Conservation (phyloP, 1,140 invertebrate genomes). For the Drosophila sucinea region DNA sequence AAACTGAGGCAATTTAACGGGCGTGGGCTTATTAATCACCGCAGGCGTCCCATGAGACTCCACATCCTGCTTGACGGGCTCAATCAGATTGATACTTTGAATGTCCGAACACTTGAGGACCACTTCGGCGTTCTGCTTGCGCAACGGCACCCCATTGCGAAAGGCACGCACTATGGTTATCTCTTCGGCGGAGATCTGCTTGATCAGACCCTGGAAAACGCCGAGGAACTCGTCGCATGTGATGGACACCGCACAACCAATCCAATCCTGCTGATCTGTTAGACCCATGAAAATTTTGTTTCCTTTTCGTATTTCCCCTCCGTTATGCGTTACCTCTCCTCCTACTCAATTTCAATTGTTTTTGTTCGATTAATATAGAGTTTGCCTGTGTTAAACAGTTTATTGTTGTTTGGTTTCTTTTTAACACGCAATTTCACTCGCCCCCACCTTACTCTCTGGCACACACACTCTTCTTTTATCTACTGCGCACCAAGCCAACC, state of each 20-base stretch:
- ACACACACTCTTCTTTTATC: constrained; percentile 45
- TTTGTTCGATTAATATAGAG: constrained; percentile 23
- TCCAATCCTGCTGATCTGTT: constrained; percentile 81
- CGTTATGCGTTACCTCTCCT: too few relatives aligned
- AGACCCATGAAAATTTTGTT: constrained; percentile 62
- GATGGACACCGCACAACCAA: constrained; percentile 81
- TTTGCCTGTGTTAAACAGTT: constrained; percentile 61
- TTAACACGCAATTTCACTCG: constrained; percentile 72
- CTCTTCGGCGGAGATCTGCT: constrained; percentile 87
- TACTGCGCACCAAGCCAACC: constrained; percentile 54
- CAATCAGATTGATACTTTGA: constrained; percentile 69
- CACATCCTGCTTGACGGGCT: constrained; percentile 60
- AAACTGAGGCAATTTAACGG: constrained; percentile 78
- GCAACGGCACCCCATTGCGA: constrained; percentile 90
- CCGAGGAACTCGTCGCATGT: constrained; percentile 75
- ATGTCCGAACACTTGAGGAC: constrained; percentile 84
- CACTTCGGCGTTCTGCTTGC: constrained; percentile 85
- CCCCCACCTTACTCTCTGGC: background rate
- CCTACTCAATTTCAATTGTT: constrained; percentile 16
- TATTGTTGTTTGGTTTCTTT: constrained; percentile 43
- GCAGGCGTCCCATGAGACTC: constrained; percentile 57
- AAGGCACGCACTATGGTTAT: constrained; percentile 91
- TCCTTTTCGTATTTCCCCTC: too few relatives aligned
- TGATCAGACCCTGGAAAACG: constrained; percentile 89
- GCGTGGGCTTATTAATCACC: constrained; percentile 79